These are phyloP conservation scores for Adelges cooleyi DNA, from an alignment of 1,140 invertebrate genomes.

Conservation along the genomic window DNA sequence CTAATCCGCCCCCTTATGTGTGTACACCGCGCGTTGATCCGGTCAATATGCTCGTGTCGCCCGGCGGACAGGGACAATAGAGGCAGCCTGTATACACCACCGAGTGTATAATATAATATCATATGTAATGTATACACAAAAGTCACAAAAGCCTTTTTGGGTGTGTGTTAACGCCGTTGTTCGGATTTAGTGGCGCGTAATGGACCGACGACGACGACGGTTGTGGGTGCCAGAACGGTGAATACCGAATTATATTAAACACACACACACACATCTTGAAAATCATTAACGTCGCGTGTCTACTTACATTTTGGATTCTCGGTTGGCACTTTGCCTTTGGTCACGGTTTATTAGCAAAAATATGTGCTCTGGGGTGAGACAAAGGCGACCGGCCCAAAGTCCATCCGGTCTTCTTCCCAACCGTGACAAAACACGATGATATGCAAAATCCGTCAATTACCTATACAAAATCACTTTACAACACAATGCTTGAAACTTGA, in stretches of 20 bases:
- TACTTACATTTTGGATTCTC: too few relatives aligned
- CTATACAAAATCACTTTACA: too few relatives aligned
- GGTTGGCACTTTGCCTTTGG: too few relatives aligned
- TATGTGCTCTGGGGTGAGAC: too few relatives aligned
- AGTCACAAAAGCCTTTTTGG: background rate
- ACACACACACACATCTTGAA: background rate
- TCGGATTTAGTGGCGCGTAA: constrained; percentile 22
- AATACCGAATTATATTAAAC: background rate
- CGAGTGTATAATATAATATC: too few relatives aligned
- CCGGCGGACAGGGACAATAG: background rate
- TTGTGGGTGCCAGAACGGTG: background rate
- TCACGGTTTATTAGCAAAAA: too few relatives aligned
- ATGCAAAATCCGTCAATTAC: too few relatives aligned
- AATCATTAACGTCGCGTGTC: background rate
- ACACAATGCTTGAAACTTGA: too few relatives aligned
- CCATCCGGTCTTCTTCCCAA: too few relatives aligned
- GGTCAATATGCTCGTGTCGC: constrained; percentile 19
- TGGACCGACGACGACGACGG: background rate
- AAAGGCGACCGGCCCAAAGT: too few relatives aligned
- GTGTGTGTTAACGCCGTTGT: constrained; percentile 20
- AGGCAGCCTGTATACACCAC: background rate
- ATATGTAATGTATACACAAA: too few relatives aligned
- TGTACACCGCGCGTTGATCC: constrained; percentile 1
- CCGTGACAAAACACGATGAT: too few relatives aligned
- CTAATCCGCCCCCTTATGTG: background rate